Base-by-base conservation (phyloP, 2,888 invertebrate genomes). In the Pherbina coryleti region DNA sequence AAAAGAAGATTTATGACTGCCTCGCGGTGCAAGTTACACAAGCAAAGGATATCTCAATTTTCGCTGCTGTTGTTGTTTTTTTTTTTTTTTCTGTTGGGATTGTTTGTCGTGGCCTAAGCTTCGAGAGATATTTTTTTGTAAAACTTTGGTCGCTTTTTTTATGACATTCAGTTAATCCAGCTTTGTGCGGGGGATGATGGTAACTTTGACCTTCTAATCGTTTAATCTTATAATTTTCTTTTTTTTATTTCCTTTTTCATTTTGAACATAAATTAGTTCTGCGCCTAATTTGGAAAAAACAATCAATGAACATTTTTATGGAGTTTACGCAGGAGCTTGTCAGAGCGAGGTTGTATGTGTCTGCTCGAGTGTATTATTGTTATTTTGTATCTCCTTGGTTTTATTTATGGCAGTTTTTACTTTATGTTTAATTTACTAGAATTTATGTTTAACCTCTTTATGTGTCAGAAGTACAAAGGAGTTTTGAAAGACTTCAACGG, bases 1-100 rank as follows among this genome's bases (percentile, higher is more conserved):
- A 84, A 85, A 87, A 84, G 83, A 87, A 86, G 87, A 87, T 87
- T 87, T 87, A 87, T 82, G 79, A 81, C 76, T 75, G 72, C 76
- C 60, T 72, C 77, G 67, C 69, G 60, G 66, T 71, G 75, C 76
- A 37, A 79, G 78, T 57, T 69, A 77, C 69, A 57, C 76, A 79
- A 74, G 37, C n/a, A 11, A 71, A 66, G 55, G 37, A 72, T 77
- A 74, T 76, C 34, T 73, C 69, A 53, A 62, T 31, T 72, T 76
- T 25, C 22, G 14, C 25, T 53, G 28, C 14, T 11, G 53, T 19
- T 57, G 49, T 70, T 70, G 57, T 55, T 11, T 14, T 14, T 64
- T 60, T 44, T n/a, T 17, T 5, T 51, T 57, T 73, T 73, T 34
- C 11, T 25, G 28, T 25, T 25, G 62, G 28, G 62, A n/a, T n/a